Evolutionary conservation across 2,888 invertebrate species (phyloP).

Genomic region (Lochmaea capreae): DNA sequence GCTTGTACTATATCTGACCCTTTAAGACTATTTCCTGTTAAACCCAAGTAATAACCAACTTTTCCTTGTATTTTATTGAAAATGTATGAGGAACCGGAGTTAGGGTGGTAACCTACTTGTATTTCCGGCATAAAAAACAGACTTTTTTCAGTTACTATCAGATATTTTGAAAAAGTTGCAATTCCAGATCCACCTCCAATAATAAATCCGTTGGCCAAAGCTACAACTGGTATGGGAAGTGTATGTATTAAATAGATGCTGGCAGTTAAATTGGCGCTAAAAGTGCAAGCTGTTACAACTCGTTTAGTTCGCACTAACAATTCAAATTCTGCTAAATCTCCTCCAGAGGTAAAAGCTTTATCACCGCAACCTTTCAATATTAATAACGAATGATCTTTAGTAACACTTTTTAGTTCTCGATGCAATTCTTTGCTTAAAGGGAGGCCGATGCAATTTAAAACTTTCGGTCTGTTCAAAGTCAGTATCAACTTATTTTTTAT

Average conservation of each 20-base stretch:
- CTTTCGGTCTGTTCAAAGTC: conserved; percentile 79
- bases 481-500: conserved; percentile 68
- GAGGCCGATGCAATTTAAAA: conserved; percentile 80
- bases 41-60: conserved; percentile 88
- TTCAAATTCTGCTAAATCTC: conserved; percentile 79
- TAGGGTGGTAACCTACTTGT: conserved; percentile 94
- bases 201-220: conserved; percentile 93
- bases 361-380: conserved; percentile 71
- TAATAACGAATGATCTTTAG: conserved; percentile 66
- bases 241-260: too few relatives aligned
- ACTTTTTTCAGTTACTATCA: conserved; percentile 94
- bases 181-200: conserved; percentile 98
- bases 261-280: too few relatives aligned
- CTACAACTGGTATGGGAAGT: conserved; percentile 82
- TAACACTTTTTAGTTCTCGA: conserved; percentile 72
- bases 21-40: conserved; percentile 77
- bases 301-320: too few relatives aligned
- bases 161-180: conserved; percentile 92
- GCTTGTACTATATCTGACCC: conserved; percentile 86
- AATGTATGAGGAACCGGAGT: conserved; percentile 95
- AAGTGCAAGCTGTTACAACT: too few relatives aligned
- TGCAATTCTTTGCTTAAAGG: conserved; percentile 77
- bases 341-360: conserved; percentile 98
- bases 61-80: conserved; percentile 86
- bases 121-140: conserved; percentile 99